Percentiles rank a stretch among this genome's conserved stretches.
These are phyloP conservation scores for Cremastobaeus sp. DNA, from an alignment of 2,888 invertebrate species.

Conservation along the genomic window DNA sequence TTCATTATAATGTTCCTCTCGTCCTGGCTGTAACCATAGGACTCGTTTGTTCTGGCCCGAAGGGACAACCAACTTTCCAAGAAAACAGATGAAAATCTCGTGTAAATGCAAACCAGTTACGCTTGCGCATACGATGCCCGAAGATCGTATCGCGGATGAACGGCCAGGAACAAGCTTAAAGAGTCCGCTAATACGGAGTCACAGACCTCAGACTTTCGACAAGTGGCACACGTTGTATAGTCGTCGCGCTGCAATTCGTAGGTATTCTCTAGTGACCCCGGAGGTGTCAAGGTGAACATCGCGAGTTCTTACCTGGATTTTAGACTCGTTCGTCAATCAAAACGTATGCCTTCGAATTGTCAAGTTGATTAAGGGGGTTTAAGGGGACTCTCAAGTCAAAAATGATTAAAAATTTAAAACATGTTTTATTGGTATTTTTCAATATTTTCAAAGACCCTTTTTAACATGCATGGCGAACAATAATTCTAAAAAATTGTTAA, in stretches of 20 bases:
- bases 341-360: no score
- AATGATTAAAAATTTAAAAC: no score
- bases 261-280: no score
- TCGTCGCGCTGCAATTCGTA: slow-evolving; percentile 44
- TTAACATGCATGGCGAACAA: no score
- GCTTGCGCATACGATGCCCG: slow-evolving; percentile 58
- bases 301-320: slow-evolving; percentile 10
- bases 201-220: slow-evolving; percentile 66
- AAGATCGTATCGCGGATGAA: slow-evolving; percentile 69
- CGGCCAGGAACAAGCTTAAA: slow-evolving; percentile 64
- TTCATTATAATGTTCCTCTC: slow-evolving; percentile 64
- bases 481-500: no score
- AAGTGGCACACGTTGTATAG: slow-evolving; percentile 65
- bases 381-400: no score
- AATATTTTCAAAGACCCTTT: no score
- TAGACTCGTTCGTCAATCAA: no score
- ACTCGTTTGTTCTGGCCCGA: slow-evolving; percentile 68
- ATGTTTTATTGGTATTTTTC: no score
- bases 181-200: slow-evolving; percentile 65
- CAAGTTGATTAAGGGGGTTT: no score
- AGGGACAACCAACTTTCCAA: slow-evolving; percentile 68
- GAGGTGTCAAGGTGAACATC: slow-evolving; percentile 34
- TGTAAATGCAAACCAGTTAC: slow-evolving; percentile 73
- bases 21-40: slow-evolving; percentile 57
- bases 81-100: slow-evolving; percentile 76